Evolutionary conservation across 2,797 vertebrate genomes (phyloP), one percentile per base, ranked within the genome.

Genomic region (Tauraco hartlaubi): DNA sequence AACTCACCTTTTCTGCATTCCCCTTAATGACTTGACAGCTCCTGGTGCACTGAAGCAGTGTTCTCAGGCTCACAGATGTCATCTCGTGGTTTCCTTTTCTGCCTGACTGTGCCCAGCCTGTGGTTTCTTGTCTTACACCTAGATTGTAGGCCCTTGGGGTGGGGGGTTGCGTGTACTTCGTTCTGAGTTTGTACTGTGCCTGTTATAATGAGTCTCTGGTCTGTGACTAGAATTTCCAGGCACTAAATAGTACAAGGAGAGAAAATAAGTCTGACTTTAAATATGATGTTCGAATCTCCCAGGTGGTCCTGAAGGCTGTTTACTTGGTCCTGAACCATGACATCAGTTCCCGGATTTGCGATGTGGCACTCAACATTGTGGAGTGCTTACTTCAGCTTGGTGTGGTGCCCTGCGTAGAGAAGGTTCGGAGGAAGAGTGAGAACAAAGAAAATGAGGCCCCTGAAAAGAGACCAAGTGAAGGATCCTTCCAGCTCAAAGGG

Each of bases 331-430:
- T 99, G 85, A 99, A 99, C 90, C 99, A 99, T 12, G 99, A 99
- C 96, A 99, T 99, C 97, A 99, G 99, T 96, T 99, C 99, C 69
- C 98, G 99, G 44, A 99, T 99, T 96, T 99, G 99, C 5, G 99
- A 99, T 17, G 99, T 99, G 90, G 99, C 99, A 0, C 98, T 99
- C 64, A 99, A 99, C 97, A 99, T 99, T 91, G 99, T 99, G 28
- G 99, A 99, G 82, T 99, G 99, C 91, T 98, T 99, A 79, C 98
- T 99, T 95, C 99, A 99, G 91, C 98, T 99, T 89, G 99, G 99
- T 1, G 99, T 99, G 71, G 99, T 99, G 49, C 99, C 99, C 14
- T 99, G 98, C 46, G 98, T 99, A 83, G 98, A 98, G 77, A 99
- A 99, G 95, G 99, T 98, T n/a, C 97, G 98, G 59, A 98, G 99